These are phyloP conservation scores for Coelopa frigida DNA, from an alignment of 1,140 invertebrate genomes.

Conservation along the genomic window DNA sequence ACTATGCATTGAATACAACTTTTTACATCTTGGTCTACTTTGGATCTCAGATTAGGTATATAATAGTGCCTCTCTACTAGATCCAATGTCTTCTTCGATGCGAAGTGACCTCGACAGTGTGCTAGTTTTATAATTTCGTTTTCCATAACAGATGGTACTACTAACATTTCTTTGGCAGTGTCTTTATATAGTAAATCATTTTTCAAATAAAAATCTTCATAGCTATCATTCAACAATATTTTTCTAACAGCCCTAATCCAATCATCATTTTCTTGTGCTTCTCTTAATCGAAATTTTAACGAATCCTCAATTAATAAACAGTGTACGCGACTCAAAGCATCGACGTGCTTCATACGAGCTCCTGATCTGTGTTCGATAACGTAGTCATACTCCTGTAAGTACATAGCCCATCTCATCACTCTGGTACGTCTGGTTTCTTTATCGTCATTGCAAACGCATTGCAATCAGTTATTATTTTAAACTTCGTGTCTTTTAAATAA, in stretches of 20 bases:
- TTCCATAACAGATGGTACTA: conserved; percentile 29
- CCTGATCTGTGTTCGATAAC: conserved; percentile 20
- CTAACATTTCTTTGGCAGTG: conserved; percentile 17
- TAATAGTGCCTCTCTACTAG: conserved; percentile 40
- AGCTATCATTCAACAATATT: neutral
- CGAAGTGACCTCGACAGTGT: conserved; percentile 43
- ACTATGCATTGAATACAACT: conserved; percentile 39
- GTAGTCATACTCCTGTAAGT: conserved; percentile 26
- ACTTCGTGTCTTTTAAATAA: conserved; percentile 15
- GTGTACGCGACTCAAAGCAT: conserved; percentile 25
- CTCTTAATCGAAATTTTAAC: conserved; percentile 8
- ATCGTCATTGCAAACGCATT: conserved; percentile 35
- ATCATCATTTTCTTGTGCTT: conserved; percentile 13
- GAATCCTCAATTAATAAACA: conserved; percentile 1
- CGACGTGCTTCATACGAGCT: conserved; percentile 27
- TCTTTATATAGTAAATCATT: conserved; percentile 25
- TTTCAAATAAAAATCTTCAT: conserved; percentile 15
- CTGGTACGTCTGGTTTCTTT: conserved; percentile 27
- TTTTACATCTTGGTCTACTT: conserved; percentile 27
- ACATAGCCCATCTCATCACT: conserved; percentile 26
- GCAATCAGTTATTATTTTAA: conserved; percentile 27
- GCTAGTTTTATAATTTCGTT: conserved; percentile 26
- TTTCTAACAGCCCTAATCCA: conserved; percentile 1
- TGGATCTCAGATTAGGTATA: conserved; percentile 33
- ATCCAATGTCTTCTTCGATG: conserved; percentile 37